Percentiles rank a stretch among this genome's conserved stretches.
These are phyloP conservation scores for Sycophaga agraensis DNA, from an alignment of 1,140 invertebrate species.

Conservation along the genomic window DNA sequence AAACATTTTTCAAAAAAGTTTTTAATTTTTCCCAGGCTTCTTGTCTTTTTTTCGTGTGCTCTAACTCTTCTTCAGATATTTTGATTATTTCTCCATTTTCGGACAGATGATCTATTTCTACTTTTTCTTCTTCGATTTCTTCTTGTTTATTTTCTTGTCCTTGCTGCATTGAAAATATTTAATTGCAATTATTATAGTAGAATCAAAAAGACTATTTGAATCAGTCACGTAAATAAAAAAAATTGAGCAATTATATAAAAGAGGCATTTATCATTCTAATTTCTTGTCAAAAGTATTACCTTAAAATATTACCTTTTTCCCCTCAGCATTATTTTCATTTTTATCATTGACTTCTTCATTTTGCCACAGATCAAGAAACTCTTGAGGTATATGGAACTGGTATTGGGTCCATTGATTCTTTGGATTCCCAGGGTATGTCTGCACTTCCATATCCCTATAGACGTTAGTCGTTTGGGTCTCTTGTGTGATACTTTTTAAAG, in stretches of 20 bases:
- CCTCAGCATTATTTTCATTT: no score
- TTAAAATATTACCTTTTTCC: constrained; percentile 10
- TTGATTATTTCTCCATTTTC: constrained; percentile 15
- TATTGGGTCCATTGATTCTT: constrained; percentile 72
- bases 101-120: background rate
- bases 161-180: no score
- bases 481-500: background rate
- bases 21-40: background rate
- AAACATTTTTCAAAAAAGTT: constrained; percentile 31
- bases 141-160: constrained; percentile 2
- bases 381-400: constrained; percentile 41
- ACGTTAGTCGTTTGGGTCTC: constrained; percentile 59
- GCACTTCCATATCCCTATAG: constrained; percentile 57
- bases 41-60: background rate
- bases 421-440: constrained; percentile 68
- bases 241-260: no score
- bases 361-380: constrained; percentile 12
- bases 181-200: no score
- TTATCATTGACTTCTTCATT: background rate
- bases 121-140: constrained; percentile 1
- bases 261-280: background rate
- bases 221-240: no score
- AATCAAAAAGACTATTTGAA: no score
- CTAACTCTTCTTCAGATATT: constrained; percentile 5
- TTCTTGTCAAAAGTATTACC: no score